A percentile compares a stretch with the other conserved stretches of the same genome.
Conservation (phyloP, 2,113 vertebrate species). For the Aepyceros melampus region DNA sequence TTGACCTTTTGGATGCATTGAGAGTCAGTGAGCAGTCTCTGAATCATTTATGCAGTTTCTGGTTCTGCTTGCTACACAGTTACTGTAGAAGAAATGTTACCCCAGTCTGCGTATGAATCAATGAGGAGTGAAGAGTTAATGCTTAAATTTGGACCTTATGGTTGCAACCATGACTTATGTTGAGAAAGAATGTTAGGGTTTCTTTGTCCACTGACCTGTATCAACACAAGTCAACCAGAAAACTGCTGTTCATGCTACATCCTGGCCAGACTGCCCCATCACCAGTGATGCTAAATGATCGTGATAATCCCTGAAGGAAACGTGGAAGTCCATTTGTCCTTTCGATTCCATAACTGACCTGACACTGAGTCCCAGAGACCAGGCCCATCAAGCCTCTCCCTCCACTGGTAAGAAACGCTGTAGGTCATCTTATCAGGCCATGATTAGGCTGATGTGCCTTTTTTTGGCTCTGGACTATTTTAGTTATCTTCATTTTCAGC, state of each 20-base stretch:
- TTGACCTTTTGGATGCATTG: not conserved
- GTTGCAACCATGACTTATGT: not conserved
- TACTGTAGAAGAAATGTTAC: not conserved
- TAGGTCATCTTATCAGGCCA: not conserved
- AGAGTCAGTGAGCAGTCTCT: not conserved
- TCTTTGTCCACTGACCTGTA: slow-evolving; percentile 5
- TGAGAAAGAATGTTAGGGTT: slow-evolving; percentile 15
- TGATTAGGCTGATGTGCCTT: slow-evolving; percentile 5
- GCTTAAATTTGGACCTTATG: not conserved
- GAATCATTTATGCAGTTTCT: not conserved
- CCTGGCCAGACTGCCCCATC: not conserved
- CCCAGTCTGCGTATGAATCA: not conserved
- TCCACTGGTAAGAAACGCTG: slow-evolving; percentile 16
- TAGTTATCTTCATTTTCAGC: slow-evolving; percentile 21
- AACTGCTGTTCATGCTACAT: slow-evolving; percentile 26
- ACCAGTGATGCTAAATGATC: slow-evolving; percentile 40
- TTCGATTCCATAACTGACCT: slow-evolving; percentile 22
- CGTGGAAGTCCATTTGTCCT: slow-evolving; percentile 41
- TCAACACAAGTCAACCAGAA: slow-evolving; percentile 42
- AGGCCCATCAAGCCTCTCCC: not conserved
- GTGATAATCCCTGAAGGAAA: slow-evolving; percentile 38
- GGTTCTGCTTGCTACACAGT: not conserved
- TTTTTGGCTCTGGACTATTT: slow-evolving; percentile 26
- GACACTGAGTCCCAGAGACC: not conserved
- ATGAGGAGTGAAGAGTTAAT: slow-evolving; percentile 13